These are phyloP conservation scores for Acronicta leporina DNA, from an alignment of 2,888 invertebrate species.

Conservation along the genomic window DNA sequence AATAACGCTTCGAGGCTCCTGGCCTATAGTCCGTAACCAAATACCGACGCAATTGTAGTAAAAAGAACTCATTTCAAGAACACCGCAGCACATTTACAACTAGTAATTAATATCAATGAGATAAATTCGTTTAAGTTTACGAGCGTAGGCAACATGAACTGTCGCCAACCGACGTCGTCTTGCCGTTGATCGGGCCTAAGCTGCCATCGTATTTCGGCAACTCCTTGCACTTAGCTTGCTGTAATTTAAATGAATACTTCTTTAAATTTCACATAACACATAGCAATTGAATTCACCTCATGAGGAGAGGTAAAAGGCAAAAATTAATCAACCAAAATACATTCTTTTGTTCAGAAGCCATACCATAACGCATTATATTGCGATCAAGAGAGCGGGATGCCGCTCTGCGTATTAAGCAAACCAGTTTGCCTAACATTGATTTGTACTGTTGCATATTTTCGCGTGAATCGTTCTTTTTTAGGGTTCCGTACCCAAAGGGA, in stretches of 20 bases:
- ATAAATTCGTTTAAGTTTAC: conserved; percentile 72
- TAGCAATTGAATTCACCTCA: too few species aligned
- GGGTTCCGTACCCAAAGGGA: too few species aligned
- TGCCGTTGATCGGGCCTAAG: conserved; percentile 92
- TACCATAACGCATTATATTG: too few species aligned
- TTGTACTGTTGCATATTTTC: too few species aligned
- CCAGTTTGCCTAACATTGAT: too few species aligned
- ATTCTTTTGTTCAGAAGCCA: too few species aligned
- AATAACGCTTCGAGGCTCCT: not conserved
- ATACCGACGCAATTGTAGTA: conserved; percentile 10
- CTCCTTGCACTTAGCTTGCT: conserved; percentile 96
- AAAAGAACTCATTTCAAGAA: conserved; percentile 34
- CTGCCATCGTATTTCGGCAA: conserved; percentile 93
- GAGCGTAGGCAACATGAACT: conserved; percentile 89
- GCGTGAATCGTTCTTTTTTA: too few species aligned
- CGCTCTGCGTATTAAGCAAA: too few species aligned
- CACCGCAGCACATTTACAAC: conserved; percentile 46
- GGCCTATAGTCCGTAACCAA: not conserved
- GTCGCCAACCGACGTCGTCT: conserved; percentile 92
- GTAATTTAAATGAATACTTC: conserved; percentile 66
- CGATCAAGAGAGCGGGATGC: too few species aligned
- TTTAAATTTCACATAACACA: too few species aligned
- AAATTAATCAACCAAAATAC: too few species aligned
- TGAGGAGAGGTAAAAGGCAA: too few species aligned
- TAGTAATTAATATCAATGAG: conserved; percentile 70